Evolutionary conservation across 2,888 invertebrate genomes (phyloP), one percentile per base, ranked within the genome.

Genomic region (Hipparchia sbordonii): DNA sequence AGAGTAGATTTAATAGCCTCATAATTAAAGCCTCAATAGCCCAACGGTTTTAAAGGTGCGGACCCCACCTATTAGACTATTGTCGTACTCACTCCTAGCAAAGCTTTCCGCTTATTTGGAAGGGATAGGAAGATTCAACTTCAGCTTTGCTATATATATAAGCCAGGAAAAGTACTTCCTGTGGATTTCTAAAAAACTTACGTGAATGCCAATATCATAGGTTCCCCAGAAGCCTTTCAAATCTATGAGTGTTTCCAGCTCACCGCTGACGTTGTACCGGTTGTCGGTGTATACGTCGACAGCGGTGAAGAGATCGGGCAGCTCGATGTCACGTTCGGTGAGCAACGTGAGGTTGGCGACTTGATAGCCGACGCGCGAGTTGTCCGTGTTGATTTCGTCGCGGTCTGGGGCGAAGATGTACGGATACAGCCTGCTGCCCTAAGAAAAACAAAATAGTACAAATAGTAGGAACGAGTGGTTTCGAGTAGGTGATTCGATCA

Each of bases 211-310:
- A 69, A 96, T 85, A 10, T 81, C 82, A 82, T 95, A 95, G 1
- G 89, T 90, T 52, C 96, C 96, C 92, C 95, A 95, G 79, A 90
- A 95, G 1, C 94, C 94, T 77, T 84, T 88, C 51, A 96, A 82
- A 74, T 90, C 85, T 78, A 87, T 85, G 0, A 82, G 80, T 0
- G 94, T 90, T 76, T 87, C 84, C 7, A 95, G 84, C 72, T 92
- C 89, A 6, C 92, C 94, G 56, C 87, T 88, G 9, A 87, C 81
- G 62, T 89, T 87, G 51, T 85, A 81, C 60, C 86, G 83, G 67
- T 78, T 75, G 39, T 59, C 72, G 39, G 70, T 61, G 39, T 63
- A 73, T 6, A 75, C 60, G 63, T 75, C 67, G 9, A 61, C 59
- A 9, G 74, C 74, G 23, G 73, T 77, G 81, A 93, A 89, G 4